Evolutionary conservation across 2,113 vertebrate genomes (phyloP).

Genomic region (Cheirogaleus medius): DNA sequence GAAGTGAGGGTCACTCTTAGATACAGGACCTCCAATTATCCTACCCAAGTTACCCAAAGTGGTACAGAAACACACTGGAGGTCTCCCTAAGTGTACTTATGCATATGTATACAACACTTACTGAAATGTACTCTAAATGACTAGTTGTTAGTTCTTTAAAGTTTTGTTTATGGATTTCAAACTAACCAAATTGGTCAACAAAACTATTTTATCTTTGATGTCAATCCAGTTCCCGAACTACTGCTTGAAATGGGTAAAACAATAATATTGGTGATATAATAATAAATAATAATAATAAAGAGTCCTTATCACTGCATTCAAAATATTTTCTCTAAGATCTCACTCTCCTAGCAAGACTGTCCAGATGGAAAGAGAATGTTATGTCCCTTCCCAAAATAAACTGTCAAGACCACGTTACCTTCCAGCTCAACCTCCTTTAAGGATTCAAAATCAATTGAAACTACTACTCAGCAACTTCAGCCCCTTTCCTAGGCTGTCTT

Average conservation of each 20-base stretch:
- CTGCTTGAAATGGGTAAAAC: background rate
- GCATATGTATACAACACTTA: background rate
- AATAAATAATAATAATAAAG: background rate
- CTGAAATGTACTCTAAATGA: background rate
- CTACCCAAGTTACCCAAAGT: background rate
- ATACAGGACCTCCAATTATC: background rate
- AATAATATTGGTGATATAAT: background rate
- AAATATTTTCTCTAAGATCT: background rate
- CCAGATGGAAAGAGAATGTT: background rate
- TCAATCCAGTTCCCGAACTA: background rate
- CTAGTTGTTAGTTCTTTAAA: background rate
- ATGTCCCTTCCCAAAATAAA: background rate
- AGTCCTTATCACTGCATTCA: background rate
- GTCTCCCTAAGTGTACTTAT: background rate
- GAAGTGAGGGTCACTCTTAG: background rate
- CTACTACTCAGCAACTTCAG: background rate
- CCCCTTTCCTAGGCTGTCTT: background rate
- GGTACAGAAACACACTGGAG: background rate
- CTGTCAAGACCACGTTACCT: background rate
- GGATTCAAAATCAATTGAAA: conserved; percentile 14
- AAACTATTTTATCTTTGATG: background rate
- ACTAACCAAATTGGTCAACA: background rate
- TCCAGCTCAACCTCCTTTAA: background rate
- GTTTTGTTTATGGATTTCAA: conserved; percentile 38
- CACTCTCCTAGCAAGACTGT: background rate